Base-by-base conservation (phyloP, 1,140 invertebrate species). In the Euschistus heros region DNA sequence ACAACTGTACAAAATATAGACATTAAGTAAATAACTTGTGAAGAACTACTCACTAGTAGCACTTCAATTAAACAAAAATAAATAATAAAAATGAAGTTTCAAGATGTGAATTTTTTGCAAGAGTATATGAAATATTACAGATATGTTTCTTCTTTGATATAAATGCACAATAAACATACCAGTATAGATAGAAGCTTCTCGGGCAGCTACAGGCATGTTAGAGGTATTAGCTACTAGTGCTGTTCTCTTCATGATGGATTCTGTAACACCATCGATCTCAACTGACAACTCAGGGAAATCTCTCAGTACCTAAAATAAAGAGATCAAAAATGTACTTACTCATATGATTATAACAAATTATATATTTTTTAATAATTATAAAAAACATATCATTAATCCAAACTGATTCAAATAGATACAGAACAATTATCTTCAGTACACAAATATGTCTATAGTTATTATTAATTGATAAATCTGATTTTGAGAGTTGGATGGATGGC, bases 141-240 rank as follows among this genome's bases (percentile, higher is more conserved):
- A 10, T 46, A n/a, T 13, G 44, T 46, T 10, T n/a, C 10, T 13
- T 46, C 44, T n/a, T 46, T 46, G 44, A n/a, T n/a, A n/a, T n/a
- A n/a, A n/a, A n/a, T n/a, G n/a, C n/a, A n/a, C n/a, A n/a, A n/a
- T 24, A 26, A 6, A 22, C 65, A 46, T 68, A 82, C 92, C 93
- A 62, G 97, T 99, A 76, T 99, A 99, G 77, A 99, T 99, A 71
- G 96, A 99, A 72, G 97, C 97, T 81, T 99, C 97, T 81, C 97
- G 88, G 79, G 97, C 97, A 79, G 97, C 97, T 66, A 99, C 97
- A 79, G 97, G 97, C 97, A 99, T 99, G 87, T 99, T 99, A 62
- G 97, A 99, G 47, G 97, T 99, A 79, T 99, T 99, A 71, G 97
- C 97, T 24, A 99, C 97, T 24, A 99, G 79, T 37, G 96, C 91